These are phyloP conservation scores for Tiliacea aurago DNA, from an alignment of 2,888 invertebrate genomes.

Conservation along the genomic window DNA sequence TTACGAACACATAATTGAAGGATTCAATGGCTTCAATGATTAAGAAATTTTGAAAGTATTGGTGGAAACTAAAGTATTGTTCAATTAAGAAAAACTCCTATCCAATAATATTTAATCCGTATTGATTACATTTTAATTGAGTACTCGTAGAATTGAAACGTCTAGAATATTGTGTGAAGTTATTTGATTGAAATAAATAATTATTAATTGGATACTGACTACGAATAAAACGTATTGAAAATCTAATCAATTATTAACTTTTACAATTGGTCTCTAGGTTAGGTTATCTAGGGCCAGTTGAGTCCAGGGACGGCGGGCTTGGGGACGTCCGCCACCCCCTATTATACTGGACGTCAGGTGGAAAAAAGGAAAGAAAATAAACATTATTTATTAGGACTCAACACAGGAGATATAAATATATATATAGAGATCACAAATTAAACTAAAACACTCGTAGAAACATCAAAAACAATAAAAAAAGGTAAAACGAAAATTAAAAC, in stretches of 20 bases:
- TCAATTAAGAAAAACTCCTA: constrained; percentile 15
- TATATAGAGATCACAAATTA: too few species aligned
- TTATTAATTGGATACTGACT: not conserved
- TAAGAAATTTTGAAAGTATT: constrained; percentile 27
- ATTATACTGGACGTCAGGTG: too few species aligned
- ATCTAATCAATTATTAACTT: not conserved
- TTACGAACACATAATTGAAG: constrained; percentile 1
- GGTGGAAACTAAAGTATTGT: constrained; percentile 22
- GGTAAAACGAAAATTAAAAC: too few species aligned
- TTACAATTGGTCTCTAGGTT: not conserved
- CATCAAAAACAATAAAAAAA: too few species aligned
- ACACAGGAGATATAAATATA: too few species aligned
- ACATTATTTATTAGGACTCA: too few species aligned
- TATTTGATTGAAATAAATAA: not conserved
- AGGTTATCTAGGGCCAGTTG: not conserved
- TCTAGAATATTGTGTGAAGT: not conserved
- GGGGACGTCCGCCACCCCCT: too few species aligned
- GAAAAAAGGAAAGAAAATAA: too few species aligned
- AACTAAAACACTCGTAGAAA: too few species aligned
- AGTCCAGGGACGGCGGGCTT: too few species aligned
- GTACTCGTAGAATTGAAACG: constrained; percentile 24
- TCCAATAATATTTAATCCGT: constrained; percentile 17
- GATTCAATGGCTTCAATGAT: constrained; percentile 33
- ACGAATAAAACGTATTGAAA: not conserved
- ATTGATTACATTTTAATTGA: constrained; percentile 27